Base-by-base conservation (phyloP, 2,797 vertebrate species). In the Cuniculus paca region DNA sequence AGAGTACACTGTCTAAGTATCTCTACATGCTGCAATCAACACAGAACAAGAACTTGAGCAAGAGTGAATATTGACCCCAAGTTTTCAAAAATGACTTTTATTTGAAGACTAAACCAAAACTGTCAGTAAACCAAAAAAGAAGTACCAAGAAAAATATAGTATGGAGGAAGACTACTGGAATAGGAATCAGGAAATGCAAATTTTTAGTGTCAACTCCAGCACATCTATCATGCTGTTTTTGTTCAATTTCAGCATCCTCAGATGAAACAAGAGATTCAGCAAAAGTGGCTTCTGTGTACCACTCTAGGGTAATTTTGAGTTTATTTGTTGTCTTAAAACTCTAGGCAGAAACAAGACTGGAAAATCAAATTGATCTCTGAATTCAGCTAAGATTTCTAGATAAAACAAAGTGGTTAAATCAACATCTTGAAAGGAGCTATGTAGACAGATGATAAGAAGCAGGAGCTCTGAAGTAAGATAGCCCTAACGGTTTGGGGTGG, bases 41-140 rank as follows among this genome's bases (percentile, higher is more conserved):
- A 50, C 26, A 92, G 78, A 95, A 24, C n/a, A 79, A 92, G 63
- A 96, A 93, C 9, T 77, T 60, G 48, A 89, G 77, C 39, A 78
- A 58, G 87, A 90, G 42, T 58, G 45, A 52, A 58, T 31, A 36
- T 2, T 88, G 65, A 85, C 22, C 42, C 22, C 34, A 20, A 78
- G 17, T 70, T 54, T 61, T 52, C n/a, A 77, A 56, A 63, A 84
- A 86, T 70, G 6, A 14, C 22, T 28, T 60, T 60, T 2, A 85
- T 52, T 89, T 87, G 20, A 13, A 24, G 16, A 39, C 26, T 39
- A 95, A 88, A 63, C 10, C n/a, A 90, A 60, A 88, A 58, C 58
- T 54, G 74, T 81, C 36, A 36, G 19, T 42, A n/a, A 90, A 78
- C 9, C 17, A 61, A 68, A 88, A 80, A 12, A 28, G 42, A 91